Percentiles rank a stretch among this genome's conserved stretches.
Evolutionary conservation across 2,797 vertebrate species (phyloP).

Genomic region (Anabas testudineus): DNA sequence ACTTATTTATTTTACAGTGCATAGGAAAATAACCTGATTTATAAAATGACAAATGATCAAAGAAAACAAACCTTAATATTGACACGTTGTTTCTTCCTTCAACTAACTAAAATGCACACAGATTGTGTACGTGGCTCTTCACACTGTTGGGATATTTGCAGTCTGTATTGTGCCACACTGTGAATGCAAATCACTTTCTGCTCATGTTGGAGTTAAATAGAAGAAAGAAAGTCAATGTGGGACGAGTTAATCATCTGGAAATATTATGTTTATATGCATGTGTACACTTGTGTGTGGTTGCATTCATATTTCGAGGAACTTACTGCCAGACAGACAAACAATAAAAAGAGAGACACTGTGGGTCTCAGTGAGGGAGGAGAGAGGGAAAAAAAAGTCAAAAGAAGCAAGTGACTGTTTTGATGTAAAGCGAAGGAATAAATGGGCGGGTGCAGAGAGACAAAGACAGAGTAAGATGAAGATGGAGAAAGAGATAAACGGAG

Average conservation of each 20-base stretch:
- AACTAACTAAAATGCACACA: slow-evolving; percentile 49
- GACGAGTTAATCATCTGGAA: slow-evolving; percentile 50
- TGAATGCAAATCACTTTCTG: slow-evolving; percentile 49
- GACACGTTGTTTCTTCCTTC: background rate
- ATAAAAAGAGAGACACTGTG: background rate
- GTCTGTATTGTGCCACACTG: slow-evolving; percentile 35
- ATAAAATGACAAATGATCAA: background rate
- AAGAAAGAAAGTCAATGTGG: slow-evolving; percentile 40
- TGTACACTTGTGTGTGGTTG: slow-evolving; percentile 23
- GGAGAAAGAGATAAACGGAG: slow-evolving; percentile 50
- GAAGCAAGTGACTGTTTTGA: slow-evolving; percentile 36
- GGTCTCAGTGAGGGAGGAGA: slow-evolving; percentile 2
- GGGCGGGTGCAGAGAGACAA: slow-evolving; percentile 23
- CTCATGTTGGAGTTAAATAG: slow-evolving; percentile 37
- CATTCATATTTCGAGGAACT: slow-evolving; percentile 29
- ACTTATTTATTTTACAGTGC: background rate
- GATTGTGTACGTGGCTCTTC: slow-evolving; percentile 41
- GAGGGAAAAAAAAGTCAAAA: slow-evolving; percentile 18
- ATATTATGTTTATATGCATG: slow-evolving; percentile 22
- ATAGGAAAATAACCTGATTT: background rate
- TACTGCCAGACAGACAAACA: background rate
- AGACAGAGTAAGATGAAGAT: slow-evolving; percentile 33
- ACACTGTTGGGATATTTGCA: slow-evolving; percentile 39
- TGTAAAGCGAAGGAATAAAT: slow-evolving; percentile 31
- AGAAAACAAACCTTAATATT: background rate